phyloP scores from a whole-genome alignment of 2,113 vertebrate species.

The Cnemophilus loriae region DNA sequence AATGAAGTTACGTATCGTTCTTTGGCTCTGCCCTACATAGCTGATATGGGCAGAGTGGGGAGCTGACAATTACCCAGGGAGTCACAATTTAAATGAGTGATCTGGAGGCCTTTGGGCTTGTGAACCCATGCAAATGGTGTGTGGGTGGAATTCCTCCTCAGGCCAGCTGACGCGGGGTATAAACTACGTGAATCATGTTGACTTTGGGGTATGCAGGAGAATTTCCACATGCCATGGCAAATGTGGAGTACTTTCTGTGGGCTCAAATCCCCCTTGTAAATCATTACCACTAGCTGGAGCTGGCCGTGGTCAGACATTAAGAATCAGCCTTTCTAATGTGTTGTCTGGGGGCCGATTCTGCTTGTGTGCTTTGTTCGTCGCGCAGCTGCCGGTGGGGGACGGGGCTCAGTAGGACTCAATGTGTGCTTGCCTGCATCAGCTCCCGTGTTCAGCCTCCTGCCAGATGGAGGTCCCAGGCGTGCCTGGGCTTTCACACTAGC shows the following conservation, averaged over 20 bases:
- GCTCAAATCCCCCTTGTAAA: neutral
- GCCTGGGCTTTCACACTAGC: neutral
- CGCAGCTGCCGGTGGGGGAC: neutral
- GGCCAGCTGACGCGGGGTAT: accelerated
- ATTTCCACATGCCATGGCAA: neutral
- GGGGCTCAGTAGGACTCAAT: neutral
- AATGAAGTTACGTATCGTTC: accelerated
- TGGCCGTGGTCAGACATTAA: neutral
- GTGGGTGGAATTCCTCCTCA: neutral
- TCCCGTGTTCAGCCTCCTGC: neutral
- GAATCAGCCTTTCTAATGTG: neutral
- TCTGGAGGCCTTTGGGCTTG: neutral
- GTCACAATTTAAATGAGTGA: neutral
- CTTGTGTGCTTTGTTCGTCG: accelerated
- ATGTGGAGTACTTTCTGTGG: neutral
- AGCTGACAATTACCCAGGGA: neutral
- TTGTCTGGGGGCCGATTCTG: neutral
- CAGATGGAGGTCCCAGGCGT: neutral
- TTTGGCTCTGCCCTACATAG: neutral
- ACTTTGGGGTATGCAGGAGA: neutral
- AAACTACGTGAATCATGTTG: neutral
- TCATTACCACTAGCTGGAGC: neutral
- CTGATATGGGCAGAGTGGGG: neutral
- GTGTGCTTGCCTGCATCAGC: neutral
- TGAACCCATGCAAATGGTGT: neutral